Evolutionary conservation across 1,140 invertebrate species (phyloP), one percentile per base, ranked within the genome.

Genomic region (Drosophila sproati): DNA sequence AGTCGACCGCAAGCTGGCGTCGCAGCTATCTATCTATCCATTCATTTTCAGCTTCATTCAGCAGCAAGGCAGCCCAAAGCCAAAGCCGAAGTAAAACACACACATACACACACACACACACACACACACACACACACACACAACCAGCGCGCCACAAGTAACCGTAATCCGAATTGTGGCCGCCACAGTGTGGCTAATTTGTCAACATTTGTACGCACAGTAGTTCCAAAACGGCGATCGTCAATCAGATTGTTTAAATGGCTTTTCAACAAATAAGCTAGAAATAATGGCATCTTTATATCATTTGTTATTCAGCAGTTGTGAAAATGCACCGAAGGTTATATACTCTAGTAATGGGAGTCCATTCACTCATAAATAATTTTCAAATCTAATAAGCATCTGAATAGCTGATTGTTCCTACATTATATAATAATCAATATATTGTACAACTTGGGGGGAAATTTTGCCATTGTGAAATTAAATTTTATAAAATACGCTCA

Each of bases 1-100:
- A 75, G 62, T 75, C 61, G 76, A 71, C 62, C 62, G 52, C 76
- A 78, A 75, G 50, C 66, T 39, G 10, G 39, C 39, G 10, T 10
- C 39, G 39, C 39, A 41, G 39, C 10, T 43, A 43, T n/a, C 39
- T n/a, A 59, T 35, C 54, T 20, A 70, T 51, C 34, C 60, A 67
- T 51, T 41, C 62, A 63, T 51, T 63, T 70, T 71, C 45, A 62
- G 63, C 66, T 57, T 52, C 70, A 45, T 37, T 68, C 52, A 39
- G 28, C 48, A 28, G 7, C 8, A 52, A 43, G 39, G 20, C 20
- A 20, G 20, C 20, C 20, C 20, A 20, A 20, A 20, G 20, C 20
- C 20, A 20, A 20, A 20, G 20, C 20, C n/a, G 39, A 43, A 43
- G 39, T 43, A 43, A 41, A 43, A 8, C 39, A 43, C 39, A 10